Conservation (phyloP, 2,797 vertebrate genomes). For the Dallia pectoralis region DNA sequence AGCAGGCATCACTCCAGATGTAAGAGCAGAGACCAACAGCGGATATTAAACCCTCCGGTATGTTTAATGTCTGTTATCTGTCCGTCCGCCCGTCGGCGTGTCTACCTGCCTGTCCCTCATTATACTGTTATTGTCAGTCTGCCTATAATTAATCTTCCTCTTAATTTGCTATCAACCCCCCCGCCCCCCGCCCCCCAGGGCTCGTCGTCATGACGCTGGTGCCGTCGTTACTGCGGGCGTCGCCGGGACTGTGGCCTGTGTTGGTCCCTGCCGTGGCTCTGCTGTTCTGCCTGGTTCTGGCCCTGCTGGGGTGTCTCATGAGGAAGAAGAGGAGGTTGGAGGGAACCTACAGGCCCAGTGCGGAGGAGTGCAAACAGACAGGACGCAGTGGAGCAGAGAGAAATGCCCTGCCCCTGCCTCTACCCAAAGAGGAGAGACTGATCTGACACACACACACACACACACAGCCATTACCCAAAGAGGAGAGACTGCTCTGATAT, state of each 20-base stretch:
- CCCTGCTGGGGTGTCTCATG: slow-evolving; percentile 75
- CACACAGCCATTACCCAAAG: not conserved
- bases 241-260: slow-evolving; percentile 16
- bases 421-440: slow-evolving; percentile 88
- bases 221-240: slow-evolving; percentile 18
- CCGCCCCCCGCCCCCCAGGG: not conserved
- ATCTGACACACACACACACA: slow-evolving; percentile 66
- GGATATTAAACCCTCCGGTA: not conserved
- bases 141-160: not conserved
- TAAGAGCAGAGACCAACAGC: not conserved
- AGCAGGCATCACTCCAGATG: not conserved
- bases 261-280: slow-evolving; percentile 47
- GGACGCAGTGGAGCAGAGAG: slow-evolving; percentile 63
- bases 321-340: slow-evolving; percentile 81
- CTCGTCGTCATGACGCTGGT: slow-evolving; percentile 43
- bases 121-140: not conserved
- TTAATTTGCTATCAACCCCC: no score
- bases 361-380: slow-evolving; percentile 79
- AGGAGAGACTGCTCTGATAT: no score
- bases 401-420: slow-evolving; percentile 73
- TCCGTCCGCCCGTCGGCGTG: not conserved
- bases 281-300: slow-evolving; percentile 63
- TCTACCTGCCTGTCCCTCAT: not conserved
- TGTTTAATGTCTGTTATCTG: not conserved
- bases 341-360: slow-evolving; percentile 84